Percentiles rank a stretch among this genome's conserved stretches.
Evolutionary conservation across 30 jellyfish, hydroid and myxozoan genomes (phyloP).

Genomic region (Hydra vulgaris): DNA sequence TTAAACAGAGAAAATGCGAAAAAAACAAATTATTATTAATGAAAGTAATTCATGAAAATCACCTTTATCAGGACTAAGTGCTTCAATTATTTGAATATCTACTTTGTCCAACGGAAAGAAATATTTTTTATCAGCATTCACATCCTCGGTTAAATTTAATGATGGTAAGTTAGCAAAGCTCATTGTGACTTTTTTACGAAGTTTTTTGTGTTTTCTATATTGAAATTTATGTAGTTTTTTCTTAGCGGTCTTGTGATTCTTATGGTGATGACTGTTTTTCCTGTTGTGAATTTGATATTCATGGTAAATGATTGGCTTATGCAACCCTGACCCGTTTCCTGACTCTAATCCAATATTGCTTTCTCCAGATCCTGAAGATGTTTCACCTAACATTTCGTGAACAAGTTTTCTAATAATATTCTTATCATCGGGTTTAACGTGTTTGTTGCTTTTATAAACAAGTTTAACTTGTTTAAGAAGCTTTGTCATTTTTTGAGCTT

Average conservation of each 20-base stretch:
- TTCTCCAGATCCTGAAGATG: constrained; percentile 13
- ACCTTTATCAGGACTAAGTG: constrained; percentile 57
- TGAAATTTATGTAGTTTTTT: neutral
- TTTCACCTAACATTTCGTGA: constrained; percentile 19
- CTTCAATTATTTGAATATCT: constrained; percentile 58
- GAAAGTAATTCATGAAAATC: no score
- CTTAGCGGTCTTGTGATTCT: neutral
- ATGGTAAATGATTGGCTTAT: neutral
- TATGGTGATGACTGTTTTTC: constrained; percentile 4
- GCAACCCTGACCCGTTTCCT: constrained; percentile 29
- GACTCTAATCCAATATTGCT: neutral
- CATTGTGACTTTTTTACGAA: neutral
- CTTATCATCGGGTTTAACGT: constrained; percentile 9
- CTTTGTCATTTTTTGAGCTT: neutral
- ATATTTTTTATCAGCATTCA: constrained; percentile 14
- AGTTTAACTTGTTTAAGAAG: neutral
- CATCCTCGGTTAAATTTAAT: neutral
- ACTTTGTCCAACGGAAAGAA: constrained; percentile 57
- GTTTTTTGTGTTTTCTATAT: neutral
- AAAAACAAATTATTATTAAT: no score
- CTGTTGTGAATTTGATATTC: neutral
- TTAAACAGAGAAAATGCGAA: no score
- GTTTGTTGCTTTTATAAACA: neutral
- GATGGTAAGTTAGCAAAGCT: neutral
- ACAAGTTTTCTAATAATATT: constrained; percentile 1